Evolutionary conservation across 2,113 vertebrate species (phyloP), one percentile per base, ranked within the genome.

Genomic region (Balaenoptera acutorostrata): DNA sequence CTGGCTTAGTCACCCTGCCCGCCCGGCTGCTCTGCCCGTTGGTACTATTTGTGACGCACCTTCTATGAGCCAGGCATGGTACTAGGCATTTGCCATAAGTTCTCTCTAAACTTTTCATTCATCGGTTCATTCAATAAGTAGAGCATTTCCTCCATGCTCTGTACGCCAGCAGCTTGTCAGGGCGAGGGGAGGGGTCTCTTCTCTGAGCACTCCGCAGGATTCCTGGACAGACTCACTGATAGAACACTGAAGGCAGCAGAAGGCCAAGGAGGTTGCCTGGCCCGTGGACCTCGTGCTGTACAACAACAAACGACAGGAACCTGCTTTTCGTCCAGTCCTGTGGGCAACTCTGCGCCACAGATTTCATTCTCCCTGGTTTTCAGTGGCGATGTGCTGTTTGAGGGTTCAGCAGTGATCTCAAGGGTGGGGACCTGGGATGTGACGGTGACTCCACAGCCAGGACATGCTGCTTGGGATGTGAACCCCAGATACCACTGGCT

Each of bases 181-280:
- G 11, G 59, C 39, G 20, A 46, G 39, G 52, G 61, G 66, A 23
- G 21, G 71, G 10, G n/a, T 44, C 44, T 46, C 55, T 55, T 39
- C 55, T 61, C 27, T 41, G 46, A n/a, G 31, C 1, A 3, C 2
- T 1, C 36, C 13, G 2, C 0, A 0, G 68, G 14, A 2, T 8
- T 95, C 68, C 69, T 15, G 49, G 9, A 11, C 20, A 44, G 10
- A 8, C 5, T 3, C 1, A 0, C 6, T 0, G 55, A 46, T 25
- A 4, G 9, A 33, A 71, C 2, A 0, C 7, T 0, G 71, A 20
- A 29, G 33, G 36, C 10, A 3, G n/a, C n/a, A 4, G n/a, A 3
- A 13, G 39, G 46, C 1, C 1, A 27, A 21, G 66, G n/a, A 57
- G 46, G 9, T 2, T 0, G 5, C 27, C 18, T 9, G 36, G 5